Conservation (phyloP, 1,140 invertebrate genomes). For the Monomorium pharaonis region DNA sequence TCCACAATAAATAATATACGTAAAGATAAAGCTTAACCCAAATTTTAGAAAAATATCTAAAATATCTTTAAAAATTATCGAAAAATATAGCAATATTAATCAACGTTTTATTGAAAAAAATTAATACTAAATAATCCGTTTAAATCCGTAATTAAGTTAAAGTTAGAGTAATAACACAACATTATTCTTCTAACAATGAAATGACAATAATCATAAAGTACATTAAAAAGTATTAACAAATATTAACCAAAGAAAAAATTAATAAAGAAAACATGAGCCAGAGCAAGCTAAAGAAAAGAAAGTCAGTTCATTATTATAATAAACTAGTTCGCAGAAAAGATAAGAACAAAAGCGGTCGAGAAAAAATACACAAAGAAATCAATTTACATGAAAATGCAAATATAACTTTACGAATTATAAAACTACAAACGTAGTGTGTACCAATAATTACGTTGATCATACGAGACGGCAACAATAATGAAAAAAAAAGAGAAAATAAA, state of each 20-base stretch:
- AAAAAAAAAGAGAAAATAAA: not conserved
- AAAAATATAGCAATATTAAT: not conserved
- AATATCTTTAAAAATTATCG: not conserved
- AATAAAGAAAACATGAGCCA: not conserved
- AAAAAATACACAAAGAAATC: not conserved
- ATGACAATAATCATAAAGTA: not conserved
- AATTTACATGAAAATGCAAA: not conserved
- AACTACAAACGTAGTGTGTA: not conserved
- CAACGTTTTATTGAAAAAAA: not conserved
- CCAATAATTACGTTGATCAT: not conserved
- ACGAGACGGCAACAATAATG: not conserved
- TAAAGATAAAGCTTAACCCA: not conserved
- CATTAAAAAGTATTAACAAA: conserved; percentile 36
- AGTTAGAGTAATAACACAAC: not conserved
- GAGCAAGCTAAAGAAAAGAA: not conserved
- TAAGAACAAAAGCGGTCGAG: not conserved
- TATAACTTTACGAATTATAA: conserved; percentile 4
- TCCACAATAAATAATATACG: not conserved
- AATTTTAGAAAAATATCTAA: not conserved
- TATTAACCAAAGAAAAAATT: conserved; percentile 18
- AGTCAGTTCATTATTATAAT: not conserved
- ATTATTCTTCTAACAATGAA: not conserved
- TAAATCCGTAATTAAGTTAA: not conserved
- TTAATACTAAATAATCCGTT: not conserved
- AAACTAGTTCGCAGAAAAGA: not conserved